A percentile compares a stretch with the other conserved stretches of the same genome.
Conservation (phyloP, 1,140 invertebrate species). For the Drosophila littoralis region DNA sequence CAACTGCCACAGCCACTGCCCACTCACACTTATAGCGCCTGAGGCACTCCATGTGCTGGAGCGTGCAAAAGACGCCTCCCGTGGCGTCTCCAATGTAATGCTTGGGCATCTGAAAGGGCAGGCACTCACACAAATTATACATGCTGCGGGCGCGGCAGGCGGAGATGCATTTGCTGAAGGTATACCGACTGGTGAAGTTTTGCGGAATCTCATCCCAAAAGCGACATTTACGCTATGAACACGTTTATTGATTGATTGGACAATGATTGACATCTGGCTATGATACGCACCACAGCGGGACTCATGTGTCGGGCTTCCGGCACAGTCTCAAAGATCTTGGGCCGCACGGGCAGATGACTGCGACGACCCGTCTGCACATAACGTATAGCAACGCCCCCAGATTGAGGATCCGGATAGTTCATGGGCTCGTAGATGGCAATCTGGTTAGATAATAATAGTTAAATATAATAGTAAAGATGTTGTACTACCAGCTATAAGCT, state of each 20-base stretch:
- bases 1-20: slow-evolving; percentile 2
- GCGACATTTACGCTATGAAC: slow-evolving; percentile 70
- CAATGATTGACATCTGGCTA: slow-evolving; percentile 1
- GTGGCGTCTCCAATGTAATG: slow-evolving; percentile 56
- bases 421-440: slow-evolving; percentile 56
- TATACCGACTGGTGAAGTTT: slow-evolving; percentile 63
- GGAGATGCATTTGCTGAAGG: slow-evolving; percentile 85
- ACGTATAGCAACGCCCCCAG: slow-evolving; percentile 60
- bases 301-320: slow-evolving; percentile 59
- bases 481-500: no score
- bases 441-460: slow-evolving; percentile 17
- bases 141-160: slow-evolving; percentile 86
- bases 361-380: slow-evolving; percentile 47
- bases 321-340: slow-evolving; percentile 67
- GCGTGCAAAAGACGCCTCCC: slow-evolving; percentile 71
- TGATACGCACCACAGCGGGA: slow-evolving; percentile 47
- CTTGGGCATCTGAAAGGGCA: slow-evolving; percentile 85
- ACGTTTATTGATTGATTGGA: slow-evolving; percentile 21
- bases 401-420: slow-evolving; percentile 64
- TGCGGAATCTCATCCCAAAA: slow-evolving; percentile 84
- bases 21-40: slow-evolving; percentile 76
- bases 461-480: not conserved
- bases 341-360: slow-evolving; percentile 51
- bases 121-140: slow-evolving; percentile 85
- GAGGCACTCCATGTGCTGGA: slow-evolving; percentile 74